Base-by-base conservation (phyloP, 2,113 vertebrate species). In the Rynchops niger region DNA sequence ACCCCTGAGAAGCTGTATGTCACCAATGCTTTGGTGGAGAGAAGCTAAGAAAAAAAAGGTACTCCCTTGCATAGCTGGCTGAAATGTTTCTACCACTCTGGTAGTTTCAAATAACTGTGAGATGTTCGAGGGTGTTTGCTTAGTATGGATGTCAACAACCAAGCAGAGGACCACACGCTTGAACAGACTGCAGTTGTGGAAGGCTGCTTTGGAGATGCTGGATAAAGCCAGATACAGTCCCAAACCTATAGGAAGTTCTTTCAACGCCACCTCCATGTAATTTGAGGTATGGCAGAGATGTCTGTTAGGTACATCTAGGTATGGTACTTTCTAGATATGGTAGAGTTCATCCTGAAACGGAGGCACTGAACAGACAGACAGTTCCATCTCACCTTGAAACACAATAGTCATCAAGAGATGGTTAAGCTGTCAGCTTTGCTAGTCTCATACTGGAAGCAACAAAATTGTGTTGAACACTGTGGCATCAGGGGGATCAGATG, bases 81-180 rank as follows among this genome's bases (percentile, higher is more conserved):
- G 43, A 94, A 92, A 22, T n/a, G 32, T 26, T 80, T 63, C 47
- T 45, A 36, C 27, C 18, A 19, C 32, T 27, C 10, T 0, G 3
- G 36, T 70, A 30, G 11, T 74, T 91, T 88, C 58, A 79, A 67
- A 76, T 11, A n/a, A 63, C 4, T 34, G 15, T 67, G 76, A 93
- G 43, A 36, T 49, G 20, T 72, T 27, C 36, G 29, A 76, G 11
- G 11, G 20, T 13, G 27, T 76, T 62, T 82, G n/a, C 61, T 70
- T 11, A 59, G 66, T 42, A 59, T 6, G 9, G 66, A 79, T 55
- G 16, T 11, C 76, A 88, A 65, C 49, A 78, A 20, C 1, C 23
- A 72, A 20, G 45, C 34, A 73, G 67, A 70, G 7, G 16, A 52
- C 30, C 53, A 82, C 0, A 0, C 1, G 1, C 45, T 49, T 73